Percentiles rank a stretch among this genome's conserved stretches.
phyloP scores from a whole-genome alignment of 2,797 vertebrate species.

The Cichlasoma orientale region DNA sequence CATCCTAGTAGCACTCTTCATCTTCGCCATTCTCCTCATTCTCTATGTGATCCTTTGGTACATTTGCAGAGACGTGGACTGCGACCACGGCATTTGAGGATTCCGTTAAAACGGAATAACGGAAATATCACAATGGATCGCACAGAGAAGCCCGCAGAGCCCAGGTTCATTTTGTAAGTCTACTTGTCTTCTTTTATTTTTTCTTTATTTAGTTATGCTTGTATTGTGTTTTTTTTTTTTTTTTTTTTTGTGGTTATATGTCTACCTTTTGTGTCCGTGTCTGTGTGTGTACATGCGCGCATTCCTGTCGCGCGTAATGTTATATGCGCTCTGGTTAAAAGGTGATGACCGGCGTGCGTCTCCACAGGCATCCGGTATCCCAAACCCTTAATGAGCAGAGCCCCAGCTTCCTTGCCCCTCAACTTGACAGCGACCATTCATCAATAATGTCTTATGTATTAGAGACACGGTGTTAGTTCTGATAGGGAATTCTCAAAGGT shows the following conservation, averaged over 20 bases:
- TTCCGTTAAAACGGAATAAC: slow-evolving; percentile 49
- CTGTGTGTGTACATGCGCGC: slow-evolving; percentile 19
- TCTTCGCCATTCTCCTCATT: slow-evolving; percentile 97
- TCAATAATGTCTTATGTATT: background rate
- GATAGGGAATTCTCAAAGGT: slow-evolving; percentile 56
- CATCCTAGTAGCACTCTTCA: slow-evolving; percentile 94
- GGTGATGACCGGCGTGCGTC: slow-evolving; percentile 58
- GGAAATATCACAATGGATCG: slow-evolving; percentile 59
- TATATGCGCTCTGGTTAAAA: slow-evolving; percentile 55
- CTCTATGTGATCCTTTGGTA: slow-evolving; percentile 99
- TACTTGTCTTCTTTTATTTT: slow-evolving; percentile 12
- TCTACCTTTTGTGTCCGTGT: background rate
- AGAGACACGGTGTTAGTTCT: background rate
- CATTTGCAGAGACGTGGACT: slow-evolving; percentile 98
- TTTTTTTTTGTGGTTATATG: background rate
- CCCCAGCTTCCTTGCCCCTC: background rate
- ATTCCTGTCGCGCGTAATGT: slow-evolving; percentile 61
- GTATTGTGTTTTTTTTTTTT: slow-evolving; percentile 15
- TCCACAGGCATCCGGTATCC: slow-evolving; percentile 33
- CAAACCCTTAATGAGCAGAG: slow-evolving; percentile 20
- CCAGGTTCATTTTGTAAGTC: slow-evolving; percentile 87
- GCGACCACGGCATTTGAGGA: slow-evolving; percentile 95
- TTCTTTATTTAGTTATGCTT: background rate
- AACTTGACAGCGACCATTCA: slow-evolving; percentile 27
- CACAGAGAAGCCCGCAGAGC: slow-evolving; percentile 75